These are phyloP conservation scores for Tetramorium alpestre DNA, from an alignment of 1,140 invertebrate species.

Conservation along the genomic window DNA sequence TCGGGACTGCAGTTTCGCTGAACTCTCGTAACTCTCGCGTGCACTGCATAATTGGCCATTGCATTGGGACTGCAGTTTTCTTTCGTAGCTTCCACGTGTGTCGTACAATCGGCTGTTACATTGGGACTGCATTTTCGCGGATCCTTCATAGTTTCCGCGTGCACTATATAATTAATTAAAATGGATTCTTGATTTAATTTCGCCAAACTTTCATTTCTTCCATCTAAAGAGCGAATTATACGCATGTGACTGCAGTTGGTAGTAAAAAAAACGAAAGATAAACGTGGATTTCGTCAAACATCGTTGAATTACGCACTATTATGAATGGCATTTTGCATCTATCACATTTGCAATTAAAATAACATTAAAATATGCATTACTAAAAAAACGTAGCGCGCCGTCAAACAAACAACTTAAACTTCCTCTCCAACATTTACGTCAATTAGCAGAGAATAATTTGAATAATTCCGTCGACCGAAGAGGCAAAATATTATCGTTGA, in stretches of 20 bases:
- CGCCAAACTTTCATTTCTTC: not conserved
- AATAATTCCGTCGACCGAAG: not conserved
- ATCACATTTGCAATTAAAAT: slow-evolving; percentile 11
- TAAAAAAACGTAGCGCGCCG: not conserved
- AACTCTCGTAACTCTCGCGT: slow-evolving; percentile 41
- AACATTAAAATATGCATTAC: not conserved
- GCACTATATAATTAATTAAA: slow-evolving; percentile 28
- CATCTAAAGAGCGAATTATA: not conserved
- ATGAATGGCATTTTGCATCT: not conserved
- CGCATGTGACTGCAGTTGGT: not conserved
- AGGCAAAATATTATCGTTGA: not conserved
- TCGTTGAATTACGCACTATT: not conserved
- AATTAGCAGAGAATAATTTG: not conserved
- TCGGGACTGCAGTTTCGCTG: slow-evolving; percentile 26
- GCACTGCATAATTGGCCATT: not conserved
- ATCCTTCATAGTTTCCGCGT: slow-evolving; percentile 19
- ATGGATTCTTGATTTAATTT: not conserved
- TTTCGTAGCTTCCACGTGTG: slow-evolving; percentile 22
- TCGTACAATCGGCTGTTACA: slow-evolving; percentile 5
- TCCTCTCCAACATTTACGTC: not conserved
- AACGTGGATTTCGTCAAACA: not conserved
- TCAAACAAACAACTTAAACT: not conserved
- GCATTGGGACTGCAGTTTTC: slow-evolving; percentile 6
- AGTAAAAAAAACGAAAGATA: not conserved
- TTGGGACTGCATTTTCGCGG: slow-evolving; percentile 12